Evolutionary conservation across 2,797 vertebrate genomes (phyloP), one percentile per base, ranked within the genome.

Genomic region (Acridotheres tristis): DNA sequence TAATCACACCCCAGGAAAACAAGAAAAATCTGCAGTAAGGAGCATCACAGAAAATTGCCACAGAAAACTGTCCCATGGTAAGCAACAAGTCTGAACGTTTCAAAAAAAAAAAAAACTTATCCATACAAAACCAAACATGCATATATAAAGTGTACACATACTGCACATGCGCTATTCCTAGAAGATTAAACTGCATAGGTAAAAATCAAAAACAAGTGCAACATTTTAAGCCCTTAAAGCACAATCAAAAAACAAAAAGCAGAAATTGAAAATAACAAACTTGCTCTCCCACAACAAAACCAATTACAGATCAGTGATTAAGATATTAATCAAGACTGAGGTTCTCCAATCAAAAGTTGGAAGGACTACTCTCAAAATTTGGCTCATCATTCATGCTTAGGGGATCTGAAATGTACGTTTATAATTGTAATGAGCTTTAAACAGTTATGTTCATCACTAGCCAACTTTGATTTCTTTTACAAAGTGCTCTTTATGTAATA

Each of bases 171-270:
- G 7, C 97, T 98, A 98, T 80, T 94, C 92, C 97, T 98, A 97
- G 62, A 93, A 89, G 95, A 96, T 96, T 97, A 96, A 97, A 98
- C 97, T 98, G 98, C 98, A 98, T 98, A 98, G 98, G 97, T 98
- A 97, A 97, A 97, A 97, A 98, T 96, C 94, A 97, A 95, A 96
- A 97, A 81, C 96, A 97, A 98, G 98, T 98, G 98, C 98, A 98
- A 98, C 89, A 97, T 98, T 94, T 98, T 96, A 97, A 97, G 97
- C 97, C 96, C 96, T 98, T 98, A 98, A 98, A 98, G 97, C 98
- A 98, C 97, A 97, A 96, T 90, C 18, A 89, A 68, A 94, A 93
- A 78, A 85, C 67, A 85, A 80, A 93, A 80, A 5, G 74, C 84
- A 93, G 93, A 75, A 88, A 80, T 75, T 81, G 69, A 96, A 88